These are phyloP conservation scores for Notarius lentiginosus DNA, from an alignment of 2,113 vertebrate genomes.

Conservation along the genomic window DNA sequence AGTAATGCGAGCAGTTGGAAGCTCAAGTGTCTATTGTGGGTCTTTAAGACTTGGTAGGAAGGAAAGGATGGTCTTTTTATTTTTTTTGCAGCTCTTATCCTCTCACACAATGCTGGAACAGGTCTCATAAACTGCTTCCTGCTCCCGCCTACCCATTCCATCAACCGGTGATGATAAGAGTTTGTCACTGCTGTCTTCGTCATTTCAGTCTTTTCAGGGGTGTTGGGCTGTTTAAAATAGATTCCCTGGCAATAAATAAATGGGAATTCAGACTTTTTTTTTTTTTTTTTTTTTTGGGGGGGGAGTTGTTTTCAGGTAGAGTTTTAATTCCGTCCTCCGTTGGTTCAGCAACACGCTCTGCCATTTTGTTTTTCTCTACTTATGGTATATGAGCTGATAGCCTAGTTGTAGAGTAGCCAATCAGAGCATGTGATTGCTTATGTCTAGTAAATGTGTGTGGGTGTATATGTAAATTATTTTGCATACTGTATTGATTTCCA, in stretches of 20 bases:
- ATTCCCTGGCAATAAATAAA: neutral
- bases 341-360: too few species aligned
- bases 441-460: too few species aligned
- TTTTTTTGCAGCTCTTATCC: slow-evolving; percentile 5
- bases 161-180: neutral
- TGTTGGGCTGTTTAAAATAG: neutral
- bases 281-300: too few species aligned
- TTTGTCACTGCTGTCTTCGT: neutral
- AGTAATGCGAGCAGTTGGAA: neutral
- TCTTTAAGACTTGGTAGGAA: neutral
- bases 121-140: neutral
- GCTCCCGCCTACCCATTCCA: neutral
- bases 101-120: slow-evolving; percentile 1
- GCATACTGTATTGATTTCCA: neutral
- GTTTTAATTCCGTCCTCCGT: too few species aligned
- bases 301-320: too few species aligned
- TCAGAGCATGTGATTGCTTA: too few species aligned
- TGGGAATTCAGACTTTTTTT: neutral
- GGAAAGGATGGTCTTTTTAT: slow-evolving; percentile 4
- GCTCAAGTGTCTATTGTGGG: neutral
- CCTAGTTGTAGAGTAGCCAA: too few species aligned
- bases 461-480: too few species aligned
- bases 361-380: too few species aligned
- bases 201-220: neutral
- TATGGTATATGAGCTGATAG: too few species aligned